Percentiles rank a stretch among this genome's conserved stretches.
Conservation (phyloP, 2,113 vertebrate genomes). For the Microcebus murinus region DNA sequence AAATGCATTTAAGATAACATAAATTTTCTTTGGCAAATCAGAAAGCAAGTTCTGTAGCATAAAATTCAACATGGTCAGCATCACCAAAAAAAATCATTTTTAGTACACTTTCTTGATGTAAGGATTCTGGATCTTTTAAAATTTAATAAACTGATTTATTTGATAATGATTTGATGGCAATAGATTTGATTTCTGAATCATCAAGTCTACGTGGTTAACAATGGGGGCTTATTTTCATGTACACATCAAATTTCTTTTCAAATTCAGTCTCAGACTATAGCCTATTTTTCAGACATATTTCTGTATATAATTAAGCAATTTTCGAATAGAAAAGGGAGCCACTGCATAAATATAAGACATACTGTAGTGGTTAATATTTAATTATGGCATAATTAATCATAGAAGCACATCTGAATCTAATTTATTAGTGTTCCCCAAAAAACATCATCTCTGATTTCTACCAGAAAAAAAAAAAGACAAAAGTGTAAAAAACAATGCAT, state of each 20-base stretch:
- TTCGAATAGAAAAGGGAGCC: conserved; percentile 56
- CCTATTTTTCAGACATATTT: conserved; percentile 54
- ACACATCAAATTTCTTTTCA: conserved; percentile 52
- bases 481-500: background rate
- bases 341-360: conserved; percentile 64
- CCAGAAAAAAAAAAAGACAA: conserved; percentile 5
- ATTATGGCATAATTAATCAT: conserved; percentile 73
- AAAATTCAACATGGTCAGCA: background rate
- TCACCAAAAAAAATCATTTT: background rate
- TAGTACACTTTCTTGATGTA: background rate
- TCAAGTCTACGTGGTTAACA: background rate
- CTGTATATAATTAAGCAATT: conserved; percentile 52
- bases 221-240: conserved; percentile 1
- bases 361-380: conserved; percentile 75
- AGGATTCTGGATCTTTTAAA: conserved; percentile 15
- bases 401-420: conserved; percentile 47
- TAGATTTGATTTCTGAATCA: conserved; percentile 32
- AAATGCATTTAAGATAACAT: background rate
- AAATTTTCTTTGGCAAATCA: background rate
- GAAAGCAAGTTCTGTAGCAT: background rate
- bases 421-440: conserved; percentile 36
- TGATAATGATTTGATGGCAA: background rate
- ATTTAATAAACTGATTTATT: conserved; percentile 27
- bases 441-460: conserved; percentile 52
- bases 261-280: conserved; percentile 38